Evolutionary conservation across 2,113 vertebrate genomes (phyloP).

Genomic region (Ictalurus punctatus): DNA sequence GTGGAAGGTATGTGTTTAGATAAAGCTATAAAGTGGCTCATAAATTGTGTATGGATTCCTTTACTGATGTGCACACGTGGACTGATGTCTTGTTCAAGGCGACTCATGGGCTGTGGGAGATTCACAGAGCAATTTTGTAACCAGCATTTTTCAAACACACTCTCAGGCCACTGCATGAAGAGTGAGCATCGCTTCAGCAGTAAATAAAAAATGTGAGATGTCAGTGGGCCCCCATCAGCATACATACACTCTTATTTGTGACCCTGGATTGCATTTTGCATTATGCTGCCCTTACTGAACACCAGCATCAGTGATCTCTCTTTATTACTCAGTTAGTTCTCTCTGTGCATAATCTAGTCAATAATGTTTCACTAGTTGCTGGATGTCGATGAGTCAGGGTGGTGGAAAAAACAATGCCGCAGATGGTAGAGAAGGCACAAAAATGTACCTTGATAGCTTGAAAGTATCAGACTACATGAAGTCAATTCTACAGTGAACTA

Average conservation of each 20-base stretch:
- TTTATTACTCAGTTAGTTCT: neutral
- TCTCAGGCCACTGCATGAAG: constrained; percentile 45
- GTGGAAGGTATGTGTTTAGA: neutral
- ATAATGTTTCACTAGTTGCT: constrained; percentile 63
- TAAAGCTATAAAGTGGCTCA: constrained; percentile 21
- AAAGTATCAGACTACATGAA: neutral
- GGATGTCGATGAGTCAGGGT: neutral
- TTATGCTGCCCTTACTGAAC: neutral
- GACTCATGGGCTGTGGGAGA: constrained; percentile 12
- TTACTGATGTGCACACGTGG: constrained; percentile 28
- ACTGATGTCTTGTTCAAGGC: constrained; percentile 43
- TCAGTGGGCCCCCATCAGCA: neutral
- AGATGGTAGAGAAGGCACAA: neutral
- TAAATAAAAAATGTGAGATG: constrained; percentile 20
- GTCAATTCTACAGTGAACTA: neutral
- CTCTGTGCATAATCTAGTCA: constrained; percentile 39
- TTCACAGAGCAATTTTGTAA: constrained; percentile 37
- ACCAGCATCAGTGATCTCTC: constrained; percentile 32
- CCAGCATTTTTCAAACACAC: constrained; percentile 49
- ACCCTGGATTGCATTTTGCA: neutral
- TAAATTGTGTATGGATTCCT: constrained; percentile 31
- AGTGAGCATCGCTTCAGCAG: constrained; percentile 27
- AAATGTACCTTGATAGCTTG: neutral
- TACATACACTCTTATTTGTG: neutral
- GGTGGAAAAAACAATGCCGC: neutral